Evolutionary conservation across 35 echinoderm and acorn worm genomes (phyloP), one percentile per base, ranked within the genome.

Genomic region (Eucidaris tribuloides): DNA sequence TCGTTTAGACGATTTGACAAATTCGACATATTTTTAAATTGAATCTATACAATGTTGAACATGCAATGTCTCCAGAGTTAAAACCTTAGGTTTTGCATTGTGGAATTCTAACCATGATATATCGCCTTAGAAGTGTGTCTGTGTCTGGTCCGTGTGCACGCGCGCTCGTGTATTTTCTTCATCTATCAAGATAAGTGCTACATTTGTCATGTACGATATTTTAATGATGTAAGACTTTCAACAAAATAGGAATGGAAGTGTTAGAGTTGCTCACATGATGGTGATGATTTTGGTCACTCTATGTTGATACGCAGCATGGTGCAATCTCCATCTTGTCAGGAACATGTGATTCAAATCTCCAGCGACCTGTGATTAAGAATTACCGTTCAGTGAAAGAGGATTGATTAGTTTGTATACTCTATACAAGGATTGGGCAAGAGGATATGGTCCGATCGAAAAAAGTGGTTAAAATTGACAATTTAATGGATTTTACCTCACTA

Each of bases 301-400:
- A 45, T 90, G 88, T 46, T 90, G 80, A 46, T 83, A 90, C 3
- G 88, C 63, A 11, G 64, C 0, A 22, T 44, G 30, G 50, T 84
- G 68, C 24, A 90, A 50, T 32, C 25, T 17, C 1, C 25, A 39
- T 62, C 88, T 72, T n/a, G 81, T 84, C 4, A 62, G 46, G 52
- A 90, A 90, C 88, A 90, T 90, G 28, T 84, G 64, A 37, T 78
- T 54, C 50, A 90, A 36, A 65, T 90, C 71, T 17, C 1, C 33
- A 15, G 71, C 39, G 20, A 71, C 62, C 88, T 90, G 57, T 28
- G 45, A 66, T 48, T 1, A 4, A 24, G 68, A 3, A 42, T 4
- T 36, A 77, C 41, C 57, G 62, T 4, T 25, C 42, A 81, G 9
- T 50, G 11, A 46, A 52, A 17, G n/a, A 54, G n/a, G 48, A 54